Evolutionary conservation across 1,140 invertebrate genomes (phyloP).

Genomic region (Diachasma alloeum): DNA sequence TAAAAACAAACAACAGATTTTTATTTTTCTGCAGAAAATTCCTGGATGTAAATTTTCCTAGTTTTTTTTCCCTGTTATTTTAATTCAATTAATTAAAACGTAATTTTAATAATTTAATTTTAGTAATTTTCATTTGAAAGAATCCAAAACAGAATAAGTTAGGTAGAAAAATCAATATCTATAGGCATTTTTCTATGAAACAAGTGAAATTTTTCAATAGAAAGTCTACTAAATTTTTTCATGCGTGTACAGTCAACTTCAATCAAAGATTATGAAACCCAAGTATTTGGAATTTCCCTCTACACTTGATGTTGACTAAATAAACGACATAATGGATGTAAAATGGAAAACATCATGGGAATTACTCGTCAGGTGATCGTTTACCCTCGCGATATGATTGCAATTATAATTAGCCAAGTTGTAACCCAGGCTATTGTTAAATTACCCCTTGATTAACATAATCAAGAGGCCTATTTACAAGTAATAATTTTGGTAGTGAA

Average conservation of each 20-base stretch:
- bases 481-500: constrained; percentile 3
- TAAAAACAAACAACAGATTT: no score
- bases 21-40: no score
- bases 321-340: neutral
- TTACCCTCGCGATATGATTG: constrained; percentile 1
- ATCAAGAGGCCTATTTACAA: neutral
- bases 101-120: no score
- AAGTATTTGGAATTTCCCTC: neutral
- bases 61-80: no score
- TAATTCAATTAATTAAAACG: no score
- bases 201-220: no score
- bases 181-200: no score
- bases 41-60: no score
- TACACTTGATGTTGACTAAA: neutral
- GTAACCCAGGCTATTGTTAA: neutral
- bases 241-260: no score
- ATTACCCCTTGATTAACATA: neutral
- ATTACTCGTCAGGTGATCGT: neutral
- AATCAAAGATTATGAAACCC: neutral
- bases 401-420: neutral
- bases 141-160: no score
- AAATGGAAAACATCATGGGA: neutral
- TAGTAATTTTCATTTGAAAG: no score
- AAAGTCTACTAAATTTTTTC: neutral
- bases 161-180: no score